Conservation (phyloP, 2,797 vertebrate species). For the Pseudochirops corinnae region DNA sequence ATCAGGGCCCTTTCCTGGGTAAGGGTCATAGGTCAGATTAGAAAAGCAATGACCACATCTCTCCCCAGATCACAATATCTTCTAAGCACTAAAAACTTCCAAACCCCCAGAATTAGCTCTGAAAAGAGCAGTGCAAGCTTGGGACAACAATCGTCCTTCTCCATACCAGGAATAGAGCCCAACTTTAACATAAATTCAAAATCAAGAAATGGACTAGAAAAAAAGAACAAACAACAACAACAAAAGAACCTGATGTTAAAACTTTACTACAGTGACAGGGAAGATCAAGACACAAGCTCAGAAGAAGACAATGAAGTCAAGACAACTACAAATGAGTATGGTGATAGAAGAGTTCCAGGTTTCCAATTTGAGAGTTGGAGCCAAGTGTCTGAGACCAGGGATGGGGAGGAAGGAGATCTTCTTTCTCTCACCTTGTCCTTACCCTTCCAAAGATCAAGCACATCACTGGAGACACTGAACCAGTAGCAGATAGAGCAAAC, state of each 20-base stretch:
- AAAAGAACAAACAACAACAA: neutral
- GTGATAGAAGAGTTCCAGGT: neutral
- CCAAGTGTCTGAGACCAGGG: neutral
- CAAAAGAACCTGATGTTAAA: neutral
- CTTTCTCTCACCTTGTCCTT: neutral
- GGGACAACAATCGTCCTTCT: neutral
- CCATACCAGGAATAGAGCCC: neutral
- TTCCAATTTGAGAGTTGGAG: neutral
- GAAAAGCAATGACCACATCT: neutral
- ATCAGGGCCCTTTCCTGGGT: neutral
- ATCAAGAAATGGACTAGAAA: neutral
- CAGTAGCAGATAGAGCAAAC: neutral
- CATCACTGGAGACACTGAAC: neutral
- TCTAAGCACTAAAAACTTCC: neutral
- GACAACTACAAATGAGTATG: neutral
- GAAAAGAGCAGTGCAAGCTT: neutral
- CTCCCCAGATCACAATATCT: neutral
- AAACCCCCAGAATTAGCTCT: neutral
- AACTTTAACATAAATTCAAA: neutral
- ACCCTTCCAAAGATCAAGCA: neutral
- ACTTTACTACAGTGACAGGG: neutral
- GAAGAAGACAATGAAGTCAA: neutral
- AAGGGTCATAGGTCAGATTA: neutral
- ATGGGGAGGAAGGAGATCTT: neutral
- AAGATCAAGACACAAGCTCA: neutral